Evolutionary conservation across 1,140 invertebrate species (phyloP), one percentile per base, ranked within the genome.

Genomic region (Metaphire vulgaris): DNA sequence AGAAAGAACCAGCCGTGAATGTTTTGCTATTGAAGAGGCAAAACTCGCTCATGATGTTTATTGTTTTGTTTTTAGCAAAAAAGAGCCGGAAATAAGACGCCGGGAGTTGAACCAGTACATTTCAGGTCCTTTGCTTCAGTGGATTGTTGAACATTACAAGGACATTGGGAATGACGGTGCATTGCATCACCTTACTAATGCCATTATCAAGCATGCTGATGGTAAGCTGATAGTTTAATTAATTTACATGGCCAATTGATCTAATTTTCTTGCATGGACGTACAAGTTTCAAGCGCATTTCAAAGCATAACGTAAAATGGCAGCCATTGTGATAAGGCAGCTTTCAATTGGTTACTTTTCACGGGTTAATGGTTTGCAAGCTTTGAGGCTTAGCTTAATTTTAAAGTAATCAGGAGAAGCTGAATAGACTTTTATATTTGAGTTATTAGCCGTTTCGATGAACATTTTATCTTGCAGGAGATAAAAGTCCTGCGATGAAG

Each of bases 51-150:
- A 15, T 15, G 15, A 69, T 21, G 29, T 29, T 16, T 69, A 26
- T 72, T 76, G 29, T 28, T 67, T 66, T 75, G 31, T 76, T 82
- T 83, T 56, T 79, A 92, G 91, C 74, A 96, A 96, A 83, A 97
- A 97, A 84, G 90, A 93, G 32, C 85, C 88, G 2, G 88, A 90
- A 6, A 80, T 91, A 16, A 87, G 93, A 68, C 89, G 90, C 31
- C 88, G 90, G 41, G 95, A 97, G 86, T 87, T 97, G 2, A 83
- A 91, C 15, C 89, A 90, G 30, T 88, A 88, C 70, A 89, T 92
- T 0, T 89, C 90, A 31, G 87, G 89, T 0, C 86, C 86, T 16
- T 84, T 96, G 33, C 84, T 93, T 1, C 82, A 89, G 29, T 86
- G 89, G 41, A 89, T 96, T 33, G 83, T 84, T 21, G 83, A 88